These are phyloP conservation scores for Chaenodraco wilsoni DNA, from an alignment of 2,797 vertebrate species.

Conservation along the genomic window DNA sequence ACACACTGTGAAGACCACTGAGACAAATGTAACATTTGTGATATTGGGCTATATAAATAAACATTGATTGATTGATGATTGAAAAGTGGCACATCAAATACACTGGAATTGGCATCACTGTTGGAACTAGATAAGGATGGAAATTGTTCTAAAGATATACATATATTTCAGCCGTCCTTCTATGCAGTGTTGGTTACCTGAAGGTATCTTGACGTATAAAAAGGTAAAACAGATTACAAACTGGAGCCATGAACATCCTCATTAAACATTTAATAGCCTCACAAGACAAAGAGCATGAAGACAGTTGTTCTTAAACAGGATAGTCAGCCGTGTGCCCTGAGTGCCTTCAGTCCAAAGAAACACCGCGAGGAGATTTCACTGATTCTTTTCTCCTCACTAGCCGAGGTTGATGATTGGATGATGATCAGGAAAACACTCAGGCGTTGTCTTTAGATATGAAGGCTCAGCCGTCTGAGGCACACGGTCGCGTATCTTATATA, in stretches of 20 bases:
- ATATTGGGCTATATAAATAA: no score
- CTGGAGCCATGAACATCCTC: conserved; percentile 21
- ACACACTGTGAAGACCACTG: no score
- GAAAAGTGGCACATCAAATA: neutral
- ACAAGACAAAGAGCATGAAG: conserved; percentile 54
- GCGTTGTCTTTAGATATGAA: conserved; percentile 8
- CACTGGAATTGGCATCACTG: neutral
- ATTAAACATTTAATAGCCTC: conserved; percentile 66
- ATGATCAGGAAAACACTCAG: conserved; percentile 13
- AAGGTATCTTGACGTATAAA: neutral
- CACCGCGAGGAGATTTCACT: conserved; percentile 24
- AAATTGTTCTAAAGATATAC: neutral
- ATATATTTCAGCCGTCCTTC: neutral
- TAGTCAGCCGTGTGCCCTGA: conserved; percentile 6
- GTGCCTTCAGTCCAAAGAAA: conserved; percentile 19
- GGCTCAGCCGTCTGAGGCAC: conserved; percentile 26
- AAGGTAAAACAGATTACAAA: conserved; percentile 20
- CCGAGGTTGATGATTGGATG: conserved; percentile 7
- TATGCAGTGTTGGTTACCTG: neutral
- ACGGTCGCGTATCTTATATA: conserved; percentile 9
- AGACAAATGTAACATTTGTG: no score
- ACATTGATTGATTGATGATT: no score
- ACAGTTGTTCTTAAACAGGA: conserved; percentile 46
- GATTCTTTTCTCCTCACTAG: conserved; percentile 17
- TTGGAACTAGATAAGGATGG: neutral